phyloP scores from a whole-genome alignment of 2,113 vertebrate genomes.

The Antidorcas marsupialis region DNA sequence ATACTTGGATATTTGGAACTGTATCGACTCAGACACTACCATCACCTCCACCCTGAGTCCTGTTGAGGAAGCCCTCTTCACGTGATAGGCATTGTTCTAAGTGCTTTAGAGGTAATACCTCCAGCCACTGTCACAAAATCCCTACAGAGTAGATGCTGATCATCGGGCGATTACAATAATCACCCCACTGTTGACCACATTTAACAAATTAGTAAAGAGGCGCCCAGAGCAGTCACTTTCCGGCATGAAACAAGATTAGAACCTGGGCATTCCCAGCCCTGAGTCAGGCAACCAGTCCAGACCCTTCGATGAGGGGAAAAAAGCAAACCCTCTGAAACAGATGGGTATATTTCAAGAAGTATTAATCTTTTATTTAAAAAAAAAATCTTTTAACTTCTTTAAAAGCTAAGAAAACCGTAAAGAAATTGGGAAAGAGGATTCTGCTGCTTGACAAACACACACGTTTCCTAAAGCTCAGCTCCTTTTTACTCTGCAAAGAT shows the following conservation, averaged over 20 bases:
- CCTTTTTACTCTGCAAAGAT: not conserved
- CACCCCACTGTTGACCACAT: not conserved
- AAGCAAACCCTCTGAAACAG: not conserved
- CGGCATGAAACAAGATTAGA: not conserved
- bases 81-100: not conserved
- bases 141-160: not conserved
- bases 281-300: not conserved
- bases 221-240: not conserved
- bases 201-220: not conserved
- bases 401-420: not conserved
- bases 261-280: not conserved
- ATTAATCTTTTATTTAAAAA: not conserved
- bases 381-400: not conserved
- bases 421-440: not conserved
- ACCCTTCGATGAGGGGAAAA: not conserved
- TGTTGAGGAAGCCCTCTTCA: not conserved
- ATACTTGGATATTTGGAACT: not conserved
- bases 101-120: not conserved
- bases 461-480: not conserved
- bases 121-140: not conserved
- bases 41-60: not conserved
- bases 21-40: fast-evolving
- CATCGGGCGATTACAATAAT: not conserved
- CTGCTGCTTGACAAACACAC: not conserved
- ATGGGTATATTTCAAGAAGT: not conserved